These are phyloP conservation scores for Ovis canadensis DNA, from an alignment of 2,113 vertebrate species.

Conservation along the genomic window DNA sequence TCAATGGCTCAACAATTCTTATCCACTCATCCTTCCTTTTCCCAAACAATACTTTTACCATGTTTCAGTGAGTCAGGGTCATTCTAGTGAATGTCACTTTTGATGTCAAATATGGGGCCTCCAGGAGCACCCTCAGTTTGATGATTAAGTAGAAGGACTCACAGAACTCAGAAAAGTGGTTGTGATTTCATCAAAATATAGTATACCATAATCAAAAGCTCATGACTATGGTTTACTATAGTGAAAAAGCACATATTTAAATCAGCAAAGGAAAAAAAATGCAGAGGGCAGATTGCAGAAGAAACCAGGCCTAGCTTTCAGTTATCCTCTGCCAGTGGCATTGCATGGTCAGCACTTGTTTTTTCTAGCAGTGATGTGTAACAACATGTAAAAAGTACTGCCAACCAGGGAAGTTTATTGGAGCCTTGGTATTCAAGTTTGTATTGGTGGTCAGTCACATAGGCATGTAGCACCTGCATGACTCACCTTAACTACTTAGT, in stretches of 20 bases:
- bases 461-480: neutral
- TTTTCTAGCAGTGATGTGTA: neutral
- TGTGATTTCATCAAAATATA: neutral
- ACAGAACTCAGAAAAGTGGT: neutral
- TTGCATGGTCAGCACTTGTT: too few species aligned
- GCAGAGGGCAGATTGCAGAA: neutral
- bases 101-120: neutral
- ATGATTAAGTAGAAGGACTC: neutral
- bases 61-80: neutral
- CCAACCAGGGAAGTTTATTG: neutral
- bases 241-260: neutral
- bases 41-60: neutral
- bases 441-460: neutral
- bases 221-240: neutral
- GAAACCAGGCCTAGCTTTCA: neutral
- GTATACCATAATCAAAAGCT: neutral
- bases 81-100: neutral
- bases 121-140: neutral
- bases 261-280: neutral
- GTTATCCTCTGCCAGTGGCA: neutral
- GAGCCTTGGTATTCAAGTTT: neutral
- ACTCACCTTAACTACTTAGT: neutral
- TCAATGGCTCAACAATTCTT: neutral
- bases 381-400: neutral
- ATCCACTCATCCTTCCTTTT: neutral